Evolutionary conservation across 2,797 vertebrate species (phyloP).

Genomic region (Lacerta viridis): DNA sequence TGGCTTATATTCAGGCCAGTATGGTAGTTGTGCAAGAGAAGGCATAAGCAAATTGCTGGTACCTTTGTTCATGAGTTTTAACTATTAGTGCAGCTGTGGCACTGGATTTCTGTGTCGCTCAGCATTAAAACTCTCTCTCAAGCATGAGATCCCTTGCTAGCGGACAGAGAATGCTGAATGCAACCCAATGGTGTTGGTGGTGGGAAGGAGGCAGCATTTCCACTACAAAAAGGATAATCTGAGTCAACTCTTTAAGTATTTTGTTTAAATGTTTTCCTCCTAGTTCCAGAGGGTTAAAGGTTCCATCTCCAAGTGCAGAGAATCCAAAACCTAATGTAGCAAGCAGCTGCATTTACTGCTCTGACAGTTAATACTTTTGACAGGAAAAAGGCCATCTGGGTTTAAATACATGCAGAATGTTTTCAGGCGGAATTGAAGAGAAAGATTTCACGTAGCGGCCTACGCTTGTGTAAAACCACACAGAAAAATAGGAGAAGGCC

Average conservation of each 20-base stretch:
- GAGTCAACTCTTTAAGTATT: conserved; percentile 17
- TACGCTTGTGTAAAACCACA: conserved; percentile 45
- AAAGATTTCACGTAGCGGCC: conserved; percentile 31
- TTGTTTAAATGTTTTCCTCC: conserved; percentile 54
- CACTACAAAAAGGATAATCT: conserved; percentile 6
- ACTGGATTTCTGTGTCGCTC: no score
- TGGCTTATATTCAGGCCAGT: no score
- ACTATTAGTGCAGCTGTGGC: no score
- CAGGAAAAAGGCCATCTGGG: conserved; percentile 68
- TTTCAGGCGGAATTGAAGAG: conserved; percentile 60
- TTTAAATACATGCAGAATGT: conserved; percentile 51
- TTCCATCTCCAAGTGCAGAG: conserved; percentile 61
- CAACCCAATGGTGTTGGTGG: no score
- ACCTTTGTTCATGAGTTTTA: no score
- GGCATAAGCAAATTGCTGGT: no score
- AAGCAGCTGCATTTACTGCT: conserved; percentile 68
- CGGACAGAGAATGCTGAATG: no score
- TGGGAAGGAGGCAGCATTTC: not conserved
- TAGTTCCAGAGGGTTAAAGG: conserved; percentile 52
- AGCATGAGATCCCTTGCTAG: no score
- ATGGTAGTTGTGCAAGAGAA: no score
- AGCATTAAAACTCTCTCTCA: no score
- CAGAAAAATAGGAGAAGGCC: conserved; percentile 34
- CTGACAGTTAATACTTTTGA: conserved; percentile 64
- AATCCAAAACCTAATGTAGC: conserved; percentile 56